These are phyloP conservation scores for Cantharis rufa DNA, from an alignment of 2,888 invertebrate genomes.

Conservation along the genomic window DNA sequence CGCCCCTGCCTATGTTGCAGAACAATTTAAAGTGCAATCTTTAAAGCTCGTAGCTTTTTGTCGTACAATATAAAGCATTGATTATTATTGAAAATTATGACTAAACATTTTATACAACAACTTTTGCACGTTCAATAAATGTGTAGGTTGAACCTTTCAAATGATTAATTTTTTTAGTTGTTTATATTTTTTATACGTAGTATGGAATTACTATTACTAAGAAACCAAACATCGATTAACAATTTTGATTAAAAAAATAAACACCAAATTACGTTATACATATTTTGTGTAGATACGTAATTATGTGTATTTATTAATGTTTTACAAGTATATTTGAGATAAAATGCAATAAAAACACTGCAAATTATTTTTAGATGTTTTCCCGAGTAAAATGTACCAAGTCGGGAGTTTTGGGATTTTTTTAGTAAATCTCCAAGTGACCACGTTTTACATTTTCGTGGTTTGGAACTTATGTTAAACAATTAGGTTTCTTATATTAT, in stretches of 20 bases:
- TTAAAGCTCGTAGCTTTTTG: too few relatives aligned
- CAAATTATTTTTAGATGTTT: too few relatives aligned
- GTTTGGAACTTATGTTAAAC: too few relatives aligned
- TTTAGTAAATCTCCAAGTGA: too few relatives aligned
- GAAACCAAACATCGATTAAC: neutral
- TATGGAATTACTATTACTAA: neutral
- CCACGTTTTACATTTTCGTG: too few relatives aligned
- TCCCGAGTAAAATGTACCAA: too few relatives aligned
- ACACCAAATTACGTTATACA: neutral
- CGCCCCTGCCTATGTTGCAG: too few relatives aligned
- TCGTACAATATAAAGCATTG: too few relatives aligned
- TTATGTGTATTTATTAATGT: neutral
- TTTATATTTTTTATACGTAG: neutral
- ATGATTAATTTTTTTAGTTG: neutral
- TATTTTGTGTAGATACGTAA: neutral
- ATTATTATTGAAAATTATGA: too few relatives aligned
- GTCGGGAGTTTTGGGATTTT: too few relatives aligned
- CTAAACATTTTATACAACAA: neutral
- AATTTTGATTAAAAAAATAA: neutral
- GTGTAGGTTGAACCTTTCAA: neutral
- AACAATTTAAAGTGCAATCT: too few relatives aligned
- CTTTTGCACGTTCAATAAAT: neutral
- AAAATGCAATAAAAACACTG: neutral
- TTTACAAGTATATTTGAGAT: neutral
- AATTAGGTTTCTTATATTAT: too few relatives aligned